A percentile compares a stretch with the other conserved stretches of the same genome.
These are phyloP conservation scores for Cheilosia grossa DNA, from an alignment of 2,888 invertebrate genomes.

Conservation along the genomic window DNA sequence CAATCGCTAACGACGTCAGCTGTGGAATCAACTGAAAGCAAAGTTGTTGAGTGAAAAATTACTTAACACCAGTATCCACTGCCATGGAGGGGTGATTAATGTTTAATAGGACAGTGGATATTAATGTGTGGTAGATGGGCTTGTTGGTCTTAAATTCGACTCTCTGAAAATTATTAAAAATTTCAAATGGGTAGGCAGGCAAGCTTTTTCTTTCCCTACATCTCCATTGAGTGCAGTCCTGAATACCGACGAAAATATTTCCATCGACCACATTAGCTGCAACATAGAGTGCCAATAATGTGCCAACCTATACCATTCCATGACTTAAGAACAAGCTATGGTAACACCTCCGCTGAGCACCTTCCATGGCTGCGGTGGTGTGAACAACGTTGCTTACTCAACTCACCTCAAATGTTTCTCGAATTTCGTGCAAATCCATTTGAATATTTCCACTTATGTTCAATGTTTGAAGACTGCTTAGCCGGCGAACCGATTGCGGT, in stretches of 20 bases:
- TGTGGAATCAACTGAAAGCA: constrained; percentile 81
- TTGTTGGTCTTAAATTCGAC: constrained; percentile 2
- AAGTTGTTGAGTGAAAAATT: constrained; percentile 55
- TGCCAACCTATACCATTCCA: too few relatives aligned
- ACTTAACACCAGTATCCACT: constrained; percentile 4
- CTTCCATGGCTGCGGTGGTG: too few relatives aligned
- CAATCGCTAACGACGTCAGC: constrained; percentile 81
- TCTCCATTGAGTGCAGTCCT: too few relatives aligned
- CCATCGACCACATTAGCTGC: too few relatives aligned
- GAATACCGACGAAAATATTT: too few relatives aligned
- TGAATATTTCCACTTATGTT: constrained; percentile 88
- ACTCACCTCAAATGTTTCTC: constrained; percentile 81
- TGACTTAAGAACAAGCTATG: too few relatives aligned
- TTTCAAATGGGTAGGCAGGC: too few relatives aligned
- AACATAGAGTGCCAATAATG: too few relatives aligned
- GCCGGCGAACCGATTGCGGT: constrained; percentile 83
- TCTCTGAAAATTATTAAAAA: background rate
- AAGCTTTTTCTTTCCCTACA: too few relatives aligned
- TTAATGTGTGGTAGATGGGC: background rate
- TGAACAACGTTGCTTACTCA: background rate
- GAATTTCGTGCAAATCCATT: constrained; percentile 82
- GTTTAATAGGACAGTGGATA: background rate
- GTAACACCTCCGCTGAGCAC: too few relatives aligned
- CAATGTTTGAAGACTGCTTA: constrained; percentile 85
- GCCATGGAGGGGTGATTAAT: background rate